Evolutionary conservation across 2,888 invertebrate genomes (phyloP).

Genomic region (Unio pictorum): DNA sequence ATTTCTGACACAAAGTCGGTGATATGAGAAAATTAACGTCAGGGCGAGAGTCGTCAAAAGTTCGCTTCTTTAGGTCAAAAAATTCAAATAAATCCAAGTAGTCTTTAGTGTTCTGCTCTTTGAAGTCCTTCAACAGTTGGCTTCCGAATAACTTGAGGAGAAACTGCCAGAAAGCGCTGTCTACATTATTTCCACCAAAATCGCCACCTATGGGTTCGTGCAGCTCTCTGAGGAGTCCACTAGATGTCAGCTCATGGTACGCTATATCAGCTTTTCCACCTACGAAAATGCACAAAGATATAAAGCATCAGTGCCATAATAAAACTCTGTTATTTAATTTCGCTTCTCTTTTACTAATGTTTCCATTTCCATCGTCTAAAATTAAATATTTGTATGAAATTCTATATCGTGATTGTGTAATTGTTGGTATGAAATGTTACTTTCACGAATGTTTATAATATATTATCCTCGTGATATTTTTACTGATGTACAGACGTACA

Average conservation of each 20-base stretch:
- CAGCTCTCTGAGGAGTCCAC: conserved; percentile 1
- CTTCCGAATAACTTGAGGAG: conserved; percentile 3
- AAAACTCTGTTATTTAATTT: too few species aligned
- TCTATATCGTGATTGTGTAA: too few species aligned
- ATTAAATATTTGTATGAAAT: too few species aligned
- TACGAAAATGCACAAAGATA: not conserved
- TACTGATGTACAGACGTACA: too few species aligned
- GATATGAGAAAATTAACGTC: not conserved
- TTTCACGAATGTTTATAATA: too few species aligned
- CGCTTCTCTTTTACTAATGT: too few species aligned
- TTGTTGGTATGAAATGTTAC: too few species aligned
- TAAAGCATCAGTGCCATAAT: too few species aligned
- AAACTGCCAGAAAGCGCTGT: conserved; percentile 3
- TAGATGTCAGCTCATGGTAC: not conserved
- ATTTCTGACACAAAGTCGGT: too few species aligned
- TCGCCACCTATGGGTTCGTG: conserved; percentile 6
- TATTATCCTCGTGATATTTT: too few species aligned
- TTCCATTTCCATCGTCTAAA: too few species aligned
- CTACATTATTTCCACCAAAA: conserved; percentile 6
- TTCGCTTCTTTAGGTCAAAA: conserved; percentile 7
- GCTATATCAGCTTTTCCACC: conserved; percentile 10
- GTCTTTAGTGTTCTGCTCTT: conserved; percentile 2
- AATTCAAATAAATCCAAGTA: conserved; percentile 4
- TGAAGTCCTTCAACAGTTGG: conserved; percentile 2
- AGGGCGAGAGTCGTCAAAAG: not conserved